These are phyloP conservation scores for Pseudorasbora parva DNA, from an alignment of 2,113 vertebrate species.

Conservation along the genomic window DNA sequence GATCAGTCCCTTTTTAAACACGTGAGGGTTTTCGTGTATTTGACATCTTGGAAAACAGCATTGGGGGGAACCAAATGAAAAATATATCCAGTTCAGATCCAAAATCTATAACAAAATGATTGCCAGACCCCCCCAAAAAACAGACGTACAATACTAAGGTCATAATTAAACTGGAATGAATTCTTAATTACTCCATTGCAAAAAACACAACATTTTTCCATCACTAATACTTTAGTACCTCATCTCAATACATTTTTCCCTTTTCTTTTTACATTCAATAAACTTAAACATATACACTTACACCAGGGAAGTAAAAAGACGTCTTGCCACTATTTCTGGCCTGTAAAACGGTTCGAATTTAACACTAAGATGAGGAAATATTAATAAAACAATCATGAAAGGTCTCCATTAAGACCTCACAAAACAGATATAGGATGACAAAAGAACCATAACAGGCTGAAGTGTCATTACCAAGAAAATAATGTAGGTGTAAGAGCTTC, in stretches of 20 bases:
- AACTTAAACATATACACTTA: slow-evolving; percentile 38
- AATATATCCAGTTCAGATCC: slow-evolving; percentile 44
- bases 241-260: slow-evolving; percentile 17
- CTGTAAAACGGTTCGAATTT: slow-evolving; percentile 22
- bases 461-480: background rate
- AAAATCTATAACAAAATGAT: slow-evolving; percentile 37
- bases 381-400: slow-evolving; percentile 25
- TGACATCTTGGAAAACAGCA: slow-evolving; percentile 32
- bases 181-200: slow-evolving; percentile 56
- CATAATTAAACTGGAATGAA: slow-evolving; percentile 56
- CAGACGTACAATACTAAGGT: slow-evolving; percentile 46
- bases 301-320: slow-evolving; percentile 6
- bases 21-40: background rate
- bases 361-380: slow-evolving; percentile 22
- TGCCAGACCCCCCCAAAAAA: slow-evolving; percentile 42
- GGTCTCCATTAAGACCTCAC: slow-evolving; percentile 29
- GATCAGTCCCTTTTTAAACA: slow-evolving; percentile 35
- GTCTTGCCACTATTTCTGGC: slow-evolving; percentile 15
- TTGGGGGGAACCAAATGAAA: slow-evolving; percentile 41
- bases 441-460: slow-evolving; percentile 5
- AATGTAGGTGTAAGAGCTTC: background rate
- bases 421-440: background rate
- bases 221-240: slow-evolving; percentile 32
- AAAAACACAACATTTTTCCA: slow-evolving; percentile 37
- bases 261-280: slow-evolving; percentile 47